These are phyloP conservation scores for Rhinoraja longicauda DNA, from an alignment of 2,797 vertebrate genomes.

Conservation along the genomic window DNA sequence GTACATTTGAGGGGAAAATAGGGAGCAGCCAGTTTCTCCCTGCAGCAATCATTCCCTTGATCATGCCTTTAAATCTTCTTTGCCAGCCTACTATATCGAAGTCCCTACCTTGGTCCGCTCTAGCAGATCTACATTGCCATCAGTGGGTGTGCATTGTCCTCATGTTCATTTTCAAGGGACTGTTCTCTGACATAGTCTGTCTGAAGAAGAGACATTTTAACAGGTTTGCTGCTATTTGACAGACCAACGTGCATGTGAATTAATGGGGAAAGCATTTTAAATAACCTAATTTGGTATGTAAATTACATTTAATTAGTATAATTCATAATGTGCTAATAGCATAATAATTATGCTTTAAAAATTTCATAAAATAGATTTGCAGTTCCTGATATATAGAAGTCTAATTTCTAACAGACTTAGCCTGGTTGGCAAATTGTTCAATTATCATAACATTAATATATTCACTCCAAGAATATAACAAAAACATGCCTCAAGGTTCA, in stretches of 20 bases:
- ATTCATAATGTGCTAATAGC: conserved; percentile 32
- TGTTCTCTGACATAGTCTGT: background rate
- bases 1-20: too few relatives aligned
- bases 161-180: too few relatives aligned
- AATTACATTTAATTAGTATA: conserved; percentile 33
- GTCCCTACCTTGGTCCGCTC: too few relatives aligned
- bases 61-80: too few relatives aligned
- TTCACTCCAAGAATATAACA: background rate
- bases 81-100: too few relatives aligned
- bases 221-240: conserved; percentile 11
- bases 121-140: too few relatives aligned
- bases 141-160: too few relatives aligned
- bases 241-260: conserved; percentile 17
- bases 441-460: conserved; percentile 22
- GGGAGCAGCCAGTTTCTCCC: too few relatives aligned
- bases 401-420: conserved; percentile 9
- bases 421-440: conserved; percentile 32
- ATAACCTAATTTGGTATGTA: conserved; percentile 34
- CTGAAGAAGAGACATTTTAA: background rate
- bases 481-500: conserved; percentile 18
- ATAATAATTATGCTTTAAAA: conserved; percentile 28
- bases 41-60: too few relatives aligned
- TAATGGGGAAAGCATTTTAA: conserved; percentile 30
- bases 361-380: conserved; percentile 35
- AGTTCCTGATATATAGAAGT: conserved; percentile 23